Evolutionary conservation across 2,113 vertebrate genomes (phyloP), one percentile per base, ranked within the genome.

Genomic region (Aegithalos caudatus): DNA sequence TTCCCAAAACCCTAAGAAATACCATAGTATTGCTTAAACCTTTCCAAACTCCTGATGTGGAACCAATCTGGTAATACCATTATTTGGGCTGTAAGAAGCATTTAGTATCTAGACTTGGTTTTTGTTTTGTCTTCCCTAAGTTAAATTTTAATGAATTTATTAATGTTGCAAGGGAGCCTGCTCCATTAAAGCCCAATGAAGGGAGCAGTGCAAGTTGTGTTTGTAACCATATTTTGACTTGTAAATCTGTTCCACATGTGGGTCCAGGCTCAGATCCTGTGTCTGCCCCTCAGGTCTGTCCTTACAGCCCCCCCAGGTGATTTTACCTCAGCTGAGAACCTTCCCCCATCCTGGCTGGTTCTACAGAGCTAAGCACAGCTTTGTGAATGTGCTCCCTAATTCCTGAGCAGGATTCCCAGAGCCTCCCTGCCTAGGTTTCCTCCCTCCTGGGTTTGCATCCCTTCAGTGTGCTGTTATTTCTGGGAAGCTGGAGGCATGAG

Each of bases 161-260:
- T 64, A 65, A 76, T 57, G 28, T 47, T 86, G 48, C 54, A 92
- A n/a, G 48, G 58, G 47, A 60, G 25, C 29, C 35, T 64, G 64
- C 58, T 76, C 44, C 80, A 82, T 88, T 95, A 89, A 86, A 89
- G 31, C 87, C 20, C 84, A 88, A 48, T 77, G 72, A 91, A 53
- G 84, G 84, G n/a, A 76, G 50, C 1, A 81, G 77, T 29, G 54
- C 57, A 71, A 73, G 58, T 35, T 53, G 9, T 70, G 54, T 56
- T 53, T 79, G 54, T 42, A 29, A 37, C 35, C 48, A 9, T 33
- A 12, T 62, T 92, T 94, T 92, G 74, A 86, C 90, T 94, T 89
- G 84, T 80, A 87, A 70, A 89, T 94, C 67, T 86, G 60, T 47
- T 57, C 40, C 2, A 7, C 7, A 0, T 9, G 4, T 0, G 38